Percentiles rank a stretch among this genome's conserved stretches.
phyloP scores from a whole-genome alignment of 2,888 invertebrate species.

The Notodonta ziczac region DNA sequence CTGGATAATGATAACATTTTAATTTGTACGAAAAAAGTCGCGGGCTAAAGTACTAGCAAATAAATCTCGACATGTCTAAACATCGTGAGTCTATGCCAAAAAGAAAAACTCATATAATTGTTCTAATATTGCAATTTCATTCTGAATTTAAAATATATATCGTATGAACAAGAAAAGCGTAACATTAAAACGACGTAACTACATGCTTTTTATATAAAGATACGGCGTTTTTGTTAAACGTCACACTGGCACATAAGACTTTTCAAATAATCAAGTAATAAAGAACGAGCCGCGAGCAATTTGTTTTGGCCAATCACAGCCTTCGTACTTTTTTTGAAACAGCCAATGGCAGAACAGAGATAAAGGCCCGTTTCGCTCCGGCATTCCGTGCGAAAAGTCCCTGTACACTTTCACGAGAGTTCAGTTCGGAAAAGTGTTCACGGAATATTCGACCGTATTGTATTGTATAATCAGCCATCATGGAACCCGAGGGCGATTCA shows the following conservation, averaged over 20 bases:
- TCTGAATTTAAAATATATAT: conserved; percentile 28
- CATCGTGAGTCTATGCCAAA: conserved; percentile 32
- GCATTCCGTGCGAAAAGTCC: conserved; percentile 59
- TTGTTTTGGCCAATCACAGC: conserved; percentile 84
- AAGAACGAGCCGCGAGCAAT: conserved; percentile 80
- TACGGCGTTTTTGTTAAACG: conserved; percentile 46
- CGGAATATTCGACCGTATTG: conserved; percentile 72
- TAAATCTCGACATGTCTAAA: conserved; percentile 36
- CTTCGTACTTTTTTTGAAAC: conserved; percentile 76
- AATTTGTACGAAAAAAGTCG: not conserved
- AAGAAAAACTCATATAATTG: conserved; percentile 67
- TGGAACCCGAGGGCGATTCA: conserved; percentile 79
- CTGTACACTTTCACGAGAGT: conserved; percentile 53
- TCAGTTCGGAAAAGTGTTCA: conserved; percentile 59
- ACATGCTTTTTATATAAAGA: conserved; percentile 19
- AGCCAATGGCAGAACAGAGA: conserved; percentile 80
- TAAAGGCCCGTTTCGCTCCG: conserved; percentile 71
- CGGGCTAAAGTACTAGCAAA: not conserved
- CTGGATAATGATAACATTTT: too few species aligned
- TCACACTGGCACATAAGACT: conserved; percentile 54
- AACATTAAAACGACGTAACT: conserved; percentile 40
- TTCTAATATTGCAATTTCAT: conserved; percentile 69
- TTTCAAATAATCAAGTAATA: conserved; percentile 66
- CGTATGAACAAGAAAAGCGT: conserved; percentile 27
- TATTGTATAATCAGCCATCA: conserved; percentile 85